Percentiles rank a stretch among this genome's conserved stretches.
phyloP scores from a whole-genome alignment of 2,113 vertebrate species.

The Pelmatolapia mariae region DNA sequence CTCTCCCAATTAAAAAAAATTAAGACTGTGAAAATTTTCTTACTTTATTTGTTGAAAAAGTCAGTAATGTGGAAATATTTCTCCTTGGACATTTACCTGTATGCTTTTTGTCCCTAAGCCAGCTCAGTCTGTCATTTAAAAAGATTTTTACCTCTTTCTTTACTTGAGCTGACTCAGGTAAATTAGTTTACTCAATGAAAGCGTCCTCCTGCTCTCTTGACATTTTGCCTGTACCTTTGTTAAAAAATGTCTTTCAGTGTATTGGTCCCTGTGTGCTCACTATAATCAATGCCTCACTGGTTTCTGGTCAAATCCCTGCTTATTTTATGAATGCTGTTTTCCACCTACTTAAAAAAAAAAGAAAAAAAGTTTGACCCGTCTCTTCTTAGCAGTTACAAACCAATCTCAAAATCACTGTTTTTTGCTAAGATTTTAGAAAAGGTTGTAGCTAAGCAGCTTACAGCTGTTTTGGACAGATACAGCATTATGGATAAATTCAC shows the following conservation, averaged over 20 bases:
- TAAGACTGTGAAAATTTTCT: background rate
- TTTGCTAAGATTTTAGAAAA: background rate
- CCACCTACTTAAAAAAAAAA: background rate
- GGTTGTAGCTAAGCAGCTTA: background rate
- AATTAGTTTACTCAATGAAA: background rate
- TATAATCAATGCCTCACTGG: background rate
- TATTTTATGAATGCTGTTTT: background rate
- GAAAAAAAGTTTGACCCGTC: background rate
- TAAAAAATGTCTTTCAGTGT: background rate
- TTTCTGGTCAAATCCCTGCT: background rate
- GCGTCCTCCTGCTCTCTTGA: background rate
- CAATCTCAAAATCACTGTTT: background rate
- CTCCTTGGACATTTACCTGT: background rate
- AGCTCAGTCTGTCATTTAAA: background rate
- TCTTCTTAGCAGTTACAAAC: background rate
- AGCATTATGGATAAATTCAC: background rate
- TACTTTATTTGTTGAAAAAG: background rate
- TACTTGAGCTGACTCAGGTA: background rate
- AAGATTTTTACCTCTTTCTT: background rate
- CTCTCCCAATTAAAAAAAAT: background rate
- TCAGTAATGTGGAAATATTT: fast-evolving
- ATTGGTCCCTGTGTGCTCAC: background rate
- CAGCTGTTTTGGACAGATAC: background rate
- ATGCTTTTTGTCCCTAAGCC: fast-evolving
- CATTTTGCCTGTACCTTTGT: background rate